Evolutionary conservation across 2,888 invertebrate species (phyloP), one percentile per base, ranked within the genome.

Genomic region (Automeris io): DNA sequence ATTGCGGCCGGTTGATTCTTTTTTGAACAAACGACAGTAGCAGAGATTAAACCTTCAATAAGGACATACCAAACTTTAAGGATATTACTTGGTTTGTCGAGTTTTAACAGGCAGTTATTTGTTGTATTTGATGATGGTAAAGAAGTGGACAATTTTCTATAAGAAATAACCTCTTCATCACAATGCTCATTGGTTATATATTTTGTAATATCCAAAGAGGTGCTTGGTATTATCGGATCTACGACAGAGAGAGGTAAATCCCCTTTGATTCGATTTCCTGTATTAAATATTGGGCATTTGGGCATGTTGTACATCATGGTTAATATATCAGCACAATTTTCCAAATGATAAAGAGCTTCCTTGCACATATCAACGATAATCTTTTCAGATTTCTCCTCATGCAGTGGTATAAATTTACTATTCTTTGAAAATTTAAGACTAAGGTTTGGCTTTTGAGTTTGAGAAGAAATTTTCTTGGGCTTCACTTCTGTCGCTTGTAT

Each of bases 291-390:
- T 0, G 97, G 97, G 69, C 96, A 96, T 56, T 95, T 95, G 0
- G 97, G 96, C 96, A 97, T 97, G 59, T 92, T 92, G 73, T 95
- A 95, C 96, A 97, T 96, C 77, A 95, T 94, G 2, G 94, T 92
- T 37, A 98, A 80, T 51, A 97, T 96, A 46, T 93, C 92, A 40
- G 94, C 94, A 68, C 96, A 97, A 53, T 92, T 94, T 64, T 95
- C 91, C 19, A 98, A 83, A 61, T 96, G 94, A 54, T 93, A 93
- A 18, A 98, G 78, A 1, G 96, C 95, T 63, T 95, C 94, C 62
- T 92, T 81, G 69, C 91, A 90, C 82, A 93, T 80, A 73, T 91
- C 87, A 36, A 90, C 86, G 2, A 83, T 82, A 1, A 85, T 74
- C 47, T 83, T 80, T 54, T 83, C 83, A 2, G 82, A 71, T 55